phyloP scores from a whole-genome alignment of 1,140 invertebrate genomes.

The Drosophila ambigua region DNA sequence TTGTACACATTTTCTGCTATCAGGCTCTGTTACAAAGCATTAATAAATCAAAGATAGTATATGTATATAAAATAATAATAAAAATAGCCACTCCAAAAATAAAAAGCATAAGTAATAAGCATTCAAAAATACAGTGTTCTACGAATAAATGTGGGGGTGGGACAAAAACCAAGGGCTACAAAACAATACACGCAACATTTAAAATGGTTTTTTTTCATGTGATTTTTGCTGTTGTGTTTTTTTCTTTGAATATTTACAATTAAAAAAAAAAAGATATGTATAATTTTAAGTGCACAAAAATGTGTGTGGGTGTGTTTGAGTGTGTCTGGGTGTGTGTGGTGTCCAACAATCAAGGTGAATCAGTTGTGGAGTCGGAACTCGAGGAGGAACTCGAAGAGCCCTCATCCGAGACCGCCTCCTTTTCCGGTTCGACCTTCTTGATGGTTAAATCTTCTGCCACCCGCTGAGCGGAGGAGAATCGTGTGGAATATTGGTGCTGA shows the following conservation, averaged over 20 bases:
- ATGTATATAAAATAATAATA: conserved; percentile 12
- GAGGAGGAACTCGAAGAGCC: conserved; percentile 25
- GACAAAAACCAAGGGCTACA: conserved; percentile 49
- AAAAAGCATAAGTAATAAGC: conserved; percentile 10
- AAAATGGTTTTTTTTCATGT: conserved; percentile 3
- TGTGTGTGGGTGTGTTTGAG: conserved; percentile 5
- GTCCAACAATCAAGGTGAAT: conserved; percentile 21
- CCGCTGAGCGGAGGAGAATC: conserved; percentile 45
- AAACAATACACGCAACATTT: conserved; percentile 49
- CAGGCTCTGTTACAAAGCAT: conserved; percentile 20
- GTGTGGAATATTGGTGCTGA: conserved; percentile 45
- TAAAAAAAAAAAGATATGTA: conserved; percentile 6
- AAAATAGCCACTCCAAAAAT: conserved; percentile 15
- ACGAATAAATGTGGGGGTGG: neutral
- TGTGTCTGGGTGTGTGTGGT: conserved; percentile 1
- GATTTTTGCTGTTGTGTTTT: neutral
- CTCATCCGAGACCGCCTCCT: conserved; percentile 7
- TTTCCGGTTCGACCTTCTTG: conserved; percentile 28
- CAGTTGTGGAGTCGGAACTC: conserved; percentile 25
- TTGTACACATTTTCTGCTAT: neutral
- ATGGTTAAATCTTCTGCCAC: conserved; percentile 64
- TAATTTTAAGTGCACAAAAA: conserved; percentile 8
- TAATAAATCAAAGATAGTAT: conserved; percentile 25
- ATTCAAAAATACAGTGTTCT: conserved; percentile 16
- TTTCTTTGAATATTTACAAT: conserved; percentile 51